These are phyloP conservation scores for Bombus fervidus DNA, from an alignment of 1,140 invertebrate species.

Conservation along the genomic window DNA sequence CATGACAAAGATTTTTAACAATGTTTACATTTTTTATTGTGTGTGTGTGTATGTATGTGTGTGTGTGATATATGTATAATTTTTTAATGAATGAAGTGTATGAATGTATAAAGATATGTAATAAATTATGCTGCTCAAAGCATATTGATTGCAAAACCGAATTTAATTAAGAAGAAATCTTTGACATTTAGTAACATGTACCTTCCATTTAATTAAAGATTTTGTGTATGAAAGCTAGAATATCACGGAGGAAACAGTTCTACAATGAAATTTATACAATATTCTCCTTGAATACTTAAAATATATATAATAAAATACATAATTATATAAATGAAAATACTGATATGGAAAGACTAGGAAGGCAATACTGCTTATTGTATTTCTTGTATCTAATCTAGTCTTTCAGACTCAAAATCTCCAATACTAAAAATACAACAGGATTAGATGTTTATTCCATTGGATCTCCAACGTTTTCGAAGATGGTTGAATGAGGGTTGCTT, in stretches of 20 bases:
- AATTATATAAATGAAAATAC: slow-evolving; percentile 62
- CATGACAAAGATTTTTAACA: slow-evolving; percentile 62
- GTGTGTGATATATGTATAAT: background rate
- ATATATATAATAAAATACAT: slow-evolving; percentile 58
- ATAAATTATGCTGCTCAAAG: slow-evolving; percentile 18
- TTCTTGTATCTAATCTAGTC: slow-evolving; percentile 47
- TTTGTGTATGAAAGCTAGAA: slow-evolving; percentile 65
- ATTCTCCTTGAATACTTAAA: slow-evolving; percentile 25
- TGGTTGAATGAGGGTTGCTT: slow-evolving; percentile 78
- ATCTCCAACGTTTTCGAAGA: slow-evolving; percentile 78
- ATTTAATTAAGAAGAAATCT: slow-evolving; percentile 52
- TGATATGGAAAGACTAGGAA: slow-evolving; percentile 64
- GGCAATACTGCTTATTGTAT: slow-evolving; percentile 63
- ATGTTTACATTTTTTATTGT: background rate
- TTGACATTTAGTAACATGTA: slow-evolving; percentile 66
- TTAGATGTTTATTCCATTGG: slow-evolving; percentile 76
- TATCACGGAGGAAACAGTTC: slow-evolving; percentile 30
- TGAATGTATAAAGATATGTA: slow-evolving; percentile 43
- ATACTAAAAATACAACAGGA: slow-evolving; percentile 60
- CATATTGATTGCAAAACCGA: slow-evolving; percentile 11
- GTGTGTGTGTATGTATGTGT: too few species aligned
- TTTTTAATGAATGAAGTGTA: slow-evolving; percentile 29
- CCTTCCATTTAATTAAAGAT: slow-evolving; percentile 65
- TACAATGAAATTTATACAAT: slow-evolving; percentile 54
- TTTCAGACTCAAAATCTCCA: slow-evolving; percentile 69